These are phyloP conservation scores for Strongylocentrotus purpuratus DNA, from an alignment of 35 echinoderm and acorn worm genomes.

Conservation along the genomic window DNA sequence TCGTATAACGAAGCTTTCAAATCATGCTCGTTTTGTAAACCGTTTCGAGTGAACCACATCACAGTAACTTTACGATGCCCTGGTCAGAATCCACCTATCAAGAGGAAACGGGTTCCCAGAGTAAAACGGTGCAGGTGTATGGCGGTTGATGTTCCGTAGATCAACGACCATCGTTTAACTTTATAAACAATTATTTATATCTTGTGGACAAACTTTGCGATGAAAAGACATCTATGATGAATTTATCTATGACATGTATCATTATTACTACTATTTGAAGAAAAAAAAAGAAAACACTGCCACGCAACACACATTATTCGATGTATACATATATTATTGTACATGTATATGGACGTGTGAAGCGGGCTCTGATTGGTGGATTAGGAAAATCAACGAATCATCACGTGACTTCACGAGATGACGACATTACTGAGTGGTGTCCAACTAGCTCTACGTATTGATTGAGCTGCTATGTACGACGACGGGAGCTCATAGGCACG, in stretches of 20 bases:
- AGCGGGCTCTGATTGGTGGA: conserved; percentile 22
- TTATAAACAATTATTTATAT: neutral
- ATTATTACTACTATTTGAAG: conserved; percentile 2
- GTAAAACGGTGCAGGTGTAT: conserved; percentile 95
- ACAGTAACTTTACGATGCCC: conserved; percentile 91
- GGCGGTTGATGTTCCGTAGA: conserved; percentile 75
- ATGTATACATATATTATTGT: neutral
- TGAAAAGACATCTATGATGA: neutral
- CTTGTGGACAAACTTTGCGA: neutral
- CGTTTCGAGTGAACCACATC: conserved; percentile 71
- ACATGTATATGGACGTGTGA: neutral
- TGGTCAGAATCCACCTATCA: conserved; percentile 70
- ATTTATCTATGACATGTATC: conserved; percentile 35
- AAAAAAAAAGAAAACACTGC: conserved; percentile 28
- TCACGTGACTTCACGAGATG: conserved; percentile 31
- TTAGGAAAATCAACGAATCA: conserved; percentile 33
- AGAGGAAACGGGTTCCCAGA: conserved; percentile 76
- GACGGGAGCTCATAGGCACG: neutral
- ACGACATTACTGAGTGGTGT: neutral
- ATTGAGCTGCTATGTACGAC: neutral
- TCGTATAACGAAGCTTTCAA: conserved; percentile 87
- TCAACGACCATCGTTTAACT: neutral
- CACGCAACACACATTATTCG: neutral
- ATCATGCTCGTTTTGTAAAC: conserved; percentile 97
- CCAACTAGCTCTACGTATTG: neutral